A percentile compares a stretch with the other conserved stretches of the same genome.
Evolutionary conservation across 2,797 vertebrate genomes (phyloP).

Genomic region (Scolopax rusticola): DNA sequence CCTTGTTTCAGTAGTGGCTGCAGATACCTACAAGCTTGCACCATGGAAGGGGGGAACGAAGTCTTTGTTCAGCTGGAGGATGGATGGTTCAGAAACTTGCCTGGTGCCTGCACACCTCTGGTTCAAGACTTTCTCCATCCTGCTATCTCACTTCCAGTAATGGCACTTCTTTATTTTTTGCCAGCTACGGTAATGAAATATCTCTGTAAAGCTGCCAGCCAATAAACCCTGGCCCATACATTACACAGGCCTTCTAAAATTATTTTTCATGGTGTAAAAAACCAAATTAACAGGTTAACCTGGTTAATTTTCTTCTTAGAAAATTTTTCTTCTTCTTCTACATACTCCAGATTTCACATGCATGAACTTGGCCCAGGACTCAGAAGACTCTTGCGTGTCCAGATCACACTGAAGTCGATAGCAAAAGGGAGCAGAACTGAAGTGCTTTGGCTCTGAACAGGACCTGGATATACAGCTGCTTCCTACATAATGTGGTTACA

Average conservation of each 20-base stretch:
- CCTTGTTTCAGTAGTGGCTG: neutral
- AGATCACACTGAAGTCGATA: neutral
- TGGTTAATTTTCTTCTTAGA: neutral
- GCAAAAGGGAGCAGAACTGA: neutral
- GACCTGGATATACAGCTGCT: neutral
- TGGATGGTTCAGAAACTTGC: neutral
- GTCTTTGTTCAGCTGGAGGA: neutral
- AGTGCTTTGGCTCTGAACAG: neutral
- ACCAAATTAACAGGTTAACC: neutral
- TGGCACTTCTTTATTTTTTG: neutral
- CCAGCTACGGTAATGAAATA: neutral
- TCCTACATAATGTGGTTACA: neutral
- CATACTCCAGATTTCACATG: neutral
- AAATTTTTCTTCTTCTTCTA: neutral
- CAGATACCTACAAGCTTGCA: rapidly evolving
- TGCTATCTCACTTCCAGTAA: neutral
- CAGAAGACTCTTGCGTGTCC: rapidly evolving
- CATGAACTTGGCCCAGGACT: neutral
- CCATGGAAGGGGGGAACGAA: neutral
- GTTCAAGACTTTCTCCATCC: neutral
- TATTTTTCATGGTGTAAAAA: neutral
- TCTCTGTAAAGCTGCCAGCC: neutral
- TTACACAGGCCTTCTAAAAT: neutral
- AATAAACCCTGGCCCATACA: neutral
- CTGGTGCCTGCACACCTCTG: neutral